Conservation (phyloP, 1,140 invertebrate species). For the Drosophila tristis region DNA sequence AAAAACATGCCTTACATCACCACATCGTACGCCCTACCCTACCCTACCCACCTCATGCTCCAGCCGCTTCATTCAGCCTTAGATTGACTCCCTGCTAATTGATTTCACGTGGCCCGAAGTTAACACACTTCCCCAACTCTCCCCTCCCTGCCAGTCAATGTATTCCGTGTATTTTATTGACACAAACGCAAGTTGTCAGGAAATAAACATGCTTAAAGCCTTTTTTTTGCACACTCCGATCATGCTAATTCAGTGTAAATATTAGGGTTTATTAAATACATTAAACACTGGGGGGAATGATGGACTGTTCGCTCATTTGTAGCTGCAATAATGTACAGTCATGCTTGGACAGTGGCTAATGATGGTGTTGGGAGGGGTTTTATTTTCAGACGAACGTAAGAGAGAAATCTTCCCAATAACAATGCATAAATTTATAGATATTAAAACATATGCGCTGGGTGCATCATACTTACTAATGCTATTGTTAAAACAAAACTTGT, state of each 20-base stretch:
- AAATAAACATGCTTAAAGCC: conserved; percentile 19
- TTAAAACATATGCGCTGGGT: no score
- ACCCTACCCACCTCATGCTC: conserved; percentile 8
- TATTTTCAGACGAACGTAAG: background rate
- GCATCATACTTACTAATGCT: no score
- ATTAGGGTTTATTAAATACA: conserved; percentile 37
- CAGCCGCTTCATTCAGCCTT: background rate
- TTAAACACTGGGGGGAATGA: conserved; percentile 15
- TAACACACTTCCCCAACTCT: conserved; percentile 39
- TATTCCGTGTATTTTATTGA: background rate
- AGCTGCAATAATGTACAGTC: conserved; percentile 18
- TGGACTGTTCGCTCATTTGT: conserved; percentile 29
- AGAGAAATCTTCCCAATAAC: no score
- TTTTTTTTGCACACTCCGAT: conserved; percentile 15
- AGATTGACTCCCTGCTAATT: conserved; percentile 65
- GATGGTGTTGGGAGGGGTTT: background rate
- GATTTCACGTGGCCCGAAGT: conserved; percentile 71
- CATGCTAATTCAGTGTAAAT: conserved; percentile 44
- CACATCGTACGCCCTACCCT: conserved; percentile 7
- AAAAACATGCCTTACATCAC: conserved; percentile 69
- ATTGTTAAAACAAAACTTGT: no score
- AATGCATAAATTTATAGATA: no score
- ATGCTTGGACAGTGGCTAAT: no score
- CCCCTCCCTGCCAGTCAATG: no score
- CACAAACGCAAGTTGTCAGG: conserved; percentile 16